Evolutionary conservation across 1,140 invertebrate genomes (phyloP).

Genomic region (Mesaphorura yosii): DNA sequence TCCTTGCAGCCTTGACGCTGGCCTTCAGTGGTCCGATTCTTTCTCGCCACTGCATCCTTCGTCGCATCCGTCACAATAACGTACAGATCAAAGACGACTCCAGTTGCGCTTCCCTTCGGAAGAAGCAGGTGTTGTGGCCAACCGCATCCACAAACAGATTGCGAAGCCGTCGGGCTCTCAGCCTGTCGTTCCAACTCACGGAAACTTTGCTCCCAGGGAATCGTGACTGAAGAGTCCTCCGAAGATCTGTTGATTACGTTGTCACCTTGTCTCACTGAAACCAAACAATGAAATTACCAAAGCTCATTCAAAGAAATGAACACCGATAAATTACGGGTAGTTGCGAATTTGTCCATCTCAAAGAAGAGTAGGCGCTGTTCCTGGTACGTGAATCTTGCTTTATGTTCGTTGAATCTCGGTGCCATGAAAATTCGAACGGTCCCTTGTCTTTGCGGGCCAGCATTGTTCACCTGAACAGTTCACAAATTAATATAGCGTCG

Average conservation of each 20-base stretch:
- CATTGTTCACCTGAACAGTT: constrained; percentile 50
- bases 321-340: constrained; percentile 41
- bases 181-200: constrained; percentile 40
- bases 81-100: constrained; percentile 57
- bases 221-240: constrained; percentile 49
- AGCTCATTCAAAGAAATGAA: neutral
- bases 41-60: constrained; percentile 43
- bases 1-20: constrained; percentile 7
- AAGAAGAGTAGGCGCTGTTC: constrained; percentile 59
- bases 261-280: constrained; percentile 39
- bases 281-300: neutral
- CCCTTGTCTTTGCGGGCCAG: constrained; percentile 43
- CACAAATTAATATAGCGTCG: too few relatives aligned
- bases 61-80: constrained; percentile 66
- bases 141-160: constrained; percentile 57
- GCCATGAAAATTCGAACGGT: constrained; percentile 65
- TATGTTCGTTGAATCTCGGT: constrained; percentile 55
- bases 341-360: constrained; percentile 62
- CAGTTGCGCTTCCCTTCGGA: constrained; percentile 56
- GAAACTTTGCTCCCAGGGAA: constrained; percentile 53
- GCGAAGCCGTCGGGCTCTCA: neutral
- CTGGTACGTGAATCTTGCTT: constrained; percentile 47
- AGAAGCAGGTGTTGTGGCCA: constrained; percentile 77
- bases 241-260: constrained; percentile 47
- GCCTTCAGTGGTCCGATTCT: neutral